A percentile compares a stretch with the other conserved stretches of the same genome.
Conservation (phyloP, 2,113 vertebrate species). For the Carassius gibelio region DNA sequence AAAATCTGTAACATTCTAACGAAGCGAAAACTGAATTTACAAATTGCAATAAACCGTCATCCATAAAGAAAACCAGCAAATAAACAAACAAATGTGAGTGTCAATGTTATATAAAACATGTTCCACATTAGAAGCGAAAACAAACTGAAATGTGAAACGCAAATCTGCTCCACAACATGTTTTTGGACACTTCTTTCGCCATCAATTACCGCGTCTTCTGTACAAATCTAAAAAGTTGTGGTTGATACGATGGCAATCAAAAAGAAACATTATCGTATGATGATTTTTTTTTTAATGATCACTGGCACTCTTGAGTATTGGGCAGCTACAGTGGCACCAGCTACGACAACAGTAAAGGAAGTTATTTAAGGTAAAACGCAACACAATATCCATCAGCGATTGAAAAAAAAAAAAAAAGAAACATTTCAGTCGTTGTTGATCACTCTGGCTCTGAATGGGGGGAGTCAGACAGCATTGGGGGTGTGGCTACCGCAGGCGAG, state of each 20-base stretch:
- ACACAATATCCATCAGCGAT: neutral
- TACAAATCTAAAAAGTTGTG: conserved; percentile 44
- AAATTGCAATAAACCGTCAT: conserved; percentile 33
- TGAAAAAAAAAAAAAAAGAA: neutral
- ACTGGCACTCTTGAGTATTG: neutral
- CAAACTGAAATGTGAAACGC: conserved; percentile 42
- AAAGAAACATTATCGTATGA: neutral
- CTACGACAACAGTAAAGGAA: neutral
- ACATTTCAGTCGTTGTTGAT: neutral
- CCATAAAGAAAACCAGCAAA: conserved; percentile 29
- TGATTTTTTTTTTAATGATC: neutral
- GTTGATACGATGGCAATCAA: conserved; percentile 26
- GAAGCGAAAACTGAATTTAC: conserved; percentile 59
- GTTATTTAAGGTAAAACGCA: neutral
- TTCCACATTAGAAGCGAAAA: conserved; percentile 40
- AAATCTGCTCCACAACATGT: conserved; percentile 2
- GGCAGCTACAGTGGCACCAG: neutral
- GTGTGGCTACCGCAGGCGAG: neutral
- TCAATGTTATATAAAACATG: conserved; percentile 21
- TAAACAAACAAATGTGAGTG: neutral
- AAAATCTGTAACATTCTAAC: conserved; percentile 63
- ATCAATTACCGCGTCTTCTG: neutral
- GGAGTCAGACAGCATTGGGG: neutral
- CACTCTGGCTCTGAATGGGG: conserved; percentile 25
- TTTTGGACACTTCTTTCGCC: neutral